These are phyloP conservation scores for Dermatemys mawii DNA, from an alignment of 2,113 vertebrate species.

Conservation along the genomic window DNA sequence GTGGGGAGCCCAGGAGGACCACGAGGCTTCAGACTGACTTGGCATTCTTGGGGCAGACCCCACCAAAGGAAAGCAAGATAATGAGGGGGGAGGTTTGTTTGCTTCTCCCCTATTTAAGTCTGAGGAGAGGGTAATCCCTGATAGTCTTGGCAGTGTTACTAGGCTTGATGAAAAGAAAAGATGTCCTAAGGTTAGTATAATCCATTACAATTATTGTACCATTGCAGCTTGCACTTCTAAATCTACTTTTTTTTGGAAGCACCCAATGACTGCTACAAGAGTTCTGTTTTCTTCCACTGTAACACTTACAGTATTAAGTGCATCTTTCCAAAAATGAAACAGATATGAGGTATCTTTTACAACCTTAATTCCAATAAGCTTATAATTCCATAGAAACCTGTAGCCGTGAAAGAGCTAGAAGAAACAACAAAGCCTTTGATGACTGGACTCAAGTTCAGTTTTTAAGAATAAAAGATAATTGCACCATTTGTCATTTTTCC, in stretches of 20 bases:
- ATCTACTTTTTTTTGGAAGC: background rate
- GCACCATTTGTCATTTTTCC: background rate
- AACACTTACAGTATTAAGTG: slow-evolving; percentile 1
- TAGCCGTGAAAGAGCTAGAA: background rate
- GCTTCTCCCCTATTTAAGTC: background rate
- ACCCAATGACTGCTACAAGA: slow-evolving; percentile 6
- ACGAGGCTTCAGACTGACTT: background rate
- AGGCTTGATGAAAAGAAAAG: background rate
- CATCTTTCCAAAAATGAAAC: slow-evolving; percentile 5
- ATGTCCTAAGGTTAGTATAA: background rate
- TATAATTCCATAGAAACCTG: background rate
- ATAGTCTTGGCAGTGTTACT: fast-evolving
- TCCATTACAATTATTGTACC: background rate
- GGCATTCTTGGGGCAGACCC: background rate
- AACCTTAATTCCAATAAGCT: slow-evolving; percentile 26
- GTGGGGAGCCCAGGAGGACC: background rate
- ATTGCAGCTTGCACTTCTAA: background rate
- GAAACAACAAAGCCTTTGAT: background rate
- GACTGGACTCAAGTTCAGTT: slow-evolving; percentile 6
- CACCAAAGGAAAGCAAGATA: background rate
- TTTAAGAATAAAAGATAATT: slow-evolving; percentile 19
- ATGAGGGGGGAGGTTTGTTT: background rate
- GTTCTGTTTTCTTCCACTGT: background rate
- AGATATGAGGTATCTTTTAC: background rate
- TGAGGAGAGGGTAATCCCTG: background rate